Evolutionary conservation across 2,888 invertebrate species (phyloP), one percentile per base, ranked within the genome.

Genomic region (Drosophila cyrtoloma): DNA sequence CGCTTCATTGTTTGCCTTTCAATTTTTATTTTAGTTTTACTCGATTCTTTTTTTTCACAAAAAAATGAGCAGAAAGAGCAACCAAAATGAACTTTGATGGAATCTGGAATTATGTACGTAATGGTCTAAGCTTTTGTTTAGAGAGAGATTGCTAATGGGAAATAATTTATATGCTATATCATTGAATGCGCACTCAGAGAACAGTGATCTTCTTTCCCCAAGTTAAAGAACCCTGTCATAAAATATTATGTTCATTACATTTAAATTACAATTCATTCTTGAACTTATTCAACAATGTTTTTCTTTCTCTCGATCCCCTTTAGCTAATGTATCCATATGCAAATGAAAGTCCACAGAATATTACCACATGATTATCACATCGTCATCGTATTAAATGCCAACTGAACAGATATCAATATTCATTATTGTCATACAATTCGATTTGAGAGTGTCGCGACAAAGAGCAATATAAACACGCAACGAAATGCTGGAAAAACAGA

Each of bases 1-100:
- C 84, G 85, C 85, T 79, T 73, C 63, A 73, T 77, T 84, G 84
- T 84, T 88, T 86, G 90, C 83, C 88, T 82, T 86, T 88, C 81
- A 90, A 88, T 90, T 86, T 87, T 88, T 86, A 88, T 82, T 90
- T 90, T 88, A 88, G 88, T 90, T 90, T 90, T 75, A 61, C 69
- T 61, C 56, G 53, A 82, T 77, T 42, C 56, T 22, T 72, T 81
- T 81, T 57, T 67, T 73, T 16, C 16, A 6, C 19, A 4, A 44
- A 32, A 57, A 55, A 44, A 53, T 3, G 14, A 3, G 26, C 9
- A 9, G 55, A 61, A n/a, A 14, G 26, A 32, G 57, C 33, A 28
- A 22, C 30, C 35, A 26, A 55, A 55, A 39, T 30, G 32, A 55
- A 42, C 51, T 32, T 6, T 7, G 33, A 51, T 70, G 39, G 28